A percentile compares a stretch with the other conserved stretches of the same genome.
Evolutionary conservation across 2,888 invertebrate genomes (phyloP).

Genomic region (Yponomeuta evonymella): DNA sequence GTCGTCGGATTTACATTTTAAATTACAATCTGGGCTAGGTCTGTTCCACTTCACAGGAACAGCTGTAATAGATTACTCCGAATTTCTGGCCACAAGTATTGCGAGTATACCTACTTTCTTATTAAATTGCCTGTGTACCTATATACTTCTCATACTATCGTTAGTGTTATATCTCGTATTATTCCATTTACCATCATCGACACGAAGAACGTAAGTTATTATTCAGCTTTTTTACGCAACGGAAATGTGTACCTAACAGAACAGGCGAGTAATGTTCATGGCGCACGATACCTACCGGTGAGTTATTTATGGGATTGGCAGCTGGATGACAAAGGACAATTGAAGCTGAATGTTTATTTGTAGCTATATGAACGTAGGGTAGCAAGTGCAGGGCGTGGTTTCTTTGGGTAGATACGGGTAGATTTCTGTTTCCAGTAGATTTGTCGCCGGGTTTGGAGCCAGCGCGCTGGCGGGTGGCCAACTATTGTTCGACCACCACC

Average conservation of each 20-base stretch:
- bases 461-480: conserved; percentile 54
- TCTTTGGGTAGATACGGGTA: conserved; percentile 34
- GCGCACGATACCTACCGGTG: not conserved
- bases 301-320: not conserved
- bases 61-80: conserved; percentile 10
- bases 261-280: not conserved
- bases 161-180: too few species aligned
- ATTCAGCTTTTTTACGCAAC: not conserved
- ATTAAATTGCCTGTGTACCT: too few species aligned
- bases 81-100: conserved; percentile 11
- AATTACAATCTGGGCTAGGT: conserved; percentile 15
- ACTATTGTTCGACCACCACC: conserved; percentile 50
- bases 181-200: too few species aligned
- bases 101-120: too few species aligned
- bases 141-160: too few species aligned
- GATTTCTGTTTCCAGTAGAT: conserved; percentile 48
- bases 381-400: conserved; percentile 14
- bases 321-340: not conserved
- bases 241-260: not conserved
- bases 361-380: not conserved
- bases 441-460: conserved; percentile 42
- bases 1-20: conserved; percentile 17
- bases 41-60: conserved; percentile 3
- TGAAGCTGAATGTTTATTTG: not conserved
- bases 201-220: not conserved